Conservation (phyloP, 2,888 invertebrate genomes). For the Meliscaeva auricollis region DNA sequence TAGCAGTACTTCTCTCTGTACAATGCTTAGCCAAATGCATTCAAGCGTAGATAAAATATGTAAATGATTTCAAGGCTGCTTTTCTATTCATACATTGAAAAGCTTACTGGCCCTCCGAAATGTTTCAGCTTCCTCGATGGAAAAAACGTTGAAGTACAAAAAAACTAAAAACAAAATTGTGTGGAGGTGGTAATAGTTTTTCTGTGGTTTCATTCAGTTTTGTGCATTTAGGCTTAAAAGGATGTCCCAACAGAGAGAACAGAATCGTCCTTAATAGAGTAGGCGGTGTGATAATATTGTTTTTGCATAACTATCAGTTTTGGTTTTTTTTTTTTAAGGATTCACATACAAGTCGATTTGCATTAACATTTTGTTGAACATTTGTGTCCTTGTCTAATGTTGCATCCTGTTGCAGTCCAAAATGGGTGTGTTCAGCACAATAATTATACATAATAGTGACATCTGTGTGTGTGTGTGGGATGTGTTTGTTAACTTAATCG, state of each 20-base stretch:
- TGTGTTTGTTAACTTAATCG: background rate
- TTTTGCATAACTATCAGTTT: slow-evolving; percentile 66
- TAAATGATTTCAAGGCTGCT: slow-evolving; percentile 57
- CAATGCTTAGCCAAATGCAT: slow-evolving; percentile 22
- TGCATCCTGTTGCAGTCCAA: slow-evolving; percentile 20
- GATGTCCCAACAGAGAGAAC: background rate
- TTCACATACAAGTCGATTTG: slow-evolving; percentile 39
- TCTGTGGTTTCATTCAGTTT: slow-evolving; percentile 52
- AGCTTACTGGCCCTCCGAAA: background rate
- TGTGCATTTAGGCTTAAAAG: slow-evolving; percentile 15
- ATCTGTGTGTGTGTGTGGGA: background rate
- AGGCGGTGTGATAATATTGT: slow-evolving; percentile 51
- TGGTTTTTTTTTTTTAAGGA: slow-evolving; percentile 50
- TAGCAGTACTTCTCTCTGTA: background rate
- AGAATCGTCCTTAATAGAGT: slow-evolving; percentile 21
- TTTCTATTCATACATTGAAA: slow-evolving; percentile 36
- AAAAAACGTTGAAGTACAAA: slow-evolving; percentile 22
- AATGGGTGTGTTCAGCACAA: background rate
- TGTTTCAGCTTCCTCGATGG: slow-evolving; percentile 12
- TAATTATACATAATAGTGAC: slow-evolving; percentile 8
- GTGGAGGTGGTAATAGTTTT: slow-evolving; percentile 58
- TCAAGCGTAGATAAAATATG: slow-evolving; percentile 67
- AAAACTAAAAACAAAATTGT: slow-evolving; percentile 7
- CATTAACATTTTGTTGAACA: slow-evolving; percentile 18
- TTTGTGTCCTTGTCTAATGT: background rate